Conservation (phyloP, 1,140 invertebrate genomes). For the Ceratosolen fusciceps region DNA sequence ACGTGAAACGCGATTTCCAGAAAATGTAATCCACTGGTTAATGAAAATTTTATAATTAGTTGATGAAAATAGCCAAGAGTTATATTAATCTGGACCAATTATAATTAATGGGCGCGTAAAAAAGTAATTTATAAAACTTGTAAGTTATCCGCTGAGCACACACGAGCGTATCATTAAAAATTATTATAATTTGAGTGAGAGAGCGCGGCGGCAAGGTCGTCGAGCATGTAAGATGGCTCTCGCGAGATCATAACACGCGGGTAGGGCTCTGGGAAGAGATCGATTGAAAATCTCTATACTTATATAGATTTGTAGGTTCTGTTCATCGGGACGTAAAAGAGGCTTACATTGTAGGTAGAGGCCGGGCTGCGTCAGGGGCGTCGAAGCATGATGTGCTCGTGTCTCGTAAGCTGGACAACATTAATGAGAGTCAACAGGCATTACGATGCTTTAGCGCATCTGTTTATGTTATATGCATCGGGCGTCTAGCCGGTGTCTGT, state of each 20-base stretch:
- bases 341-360: background rate
- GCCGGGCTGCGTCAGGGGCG: background rate
- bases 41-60: no score
- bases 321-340: background rate
- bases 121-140: no score
- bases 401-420: background rate
- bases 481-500: background rate
- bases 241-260: background rate
- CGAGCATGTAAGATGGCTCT: background rate
- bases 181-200: background rate
- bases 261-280: background rate
- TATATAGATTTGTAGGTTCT: background rate
- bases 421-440: conserved; percentile 2
- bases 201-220: background rate
- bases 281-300: background rate
- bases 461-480: background rate
- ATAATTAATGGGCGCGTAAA: no score
- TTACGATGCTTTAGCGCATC: background rate
- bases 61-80: no score
- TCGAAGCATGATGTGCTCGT: background rate
- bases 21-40: no score
- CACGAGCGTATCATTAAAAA: background rate
- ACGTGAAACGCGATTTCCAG: no score
- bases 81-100: no score
- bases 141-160: background rate